These are phyloP conservation scores for Rhyacophila evoluta DNA, from an alignment of 2,888 invertebrate species.

Conservation along the genomic window DNA sequence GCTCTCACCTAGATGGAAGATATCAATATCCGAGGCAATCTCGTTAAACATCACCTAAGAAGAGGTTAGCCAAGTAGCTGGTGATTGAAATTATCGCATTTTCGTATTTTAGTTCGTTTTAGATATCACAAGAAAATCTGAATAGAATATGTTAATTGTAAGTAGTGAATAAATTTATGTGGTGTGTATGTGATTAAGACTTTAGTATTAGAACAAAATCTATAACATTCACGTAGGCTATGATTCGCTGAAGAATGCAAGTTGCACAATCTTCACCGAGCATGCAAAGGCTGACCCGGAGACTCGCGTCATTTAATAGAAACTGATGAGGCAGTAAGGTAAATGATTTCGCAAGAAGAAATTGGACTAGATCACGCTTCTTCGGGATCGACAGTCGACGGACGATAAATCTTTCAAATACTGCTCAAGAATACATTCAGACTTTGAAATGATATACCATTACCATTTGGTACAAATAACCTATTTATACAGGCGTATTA, in stretches of 20 bases:
- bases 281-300: not conserved
- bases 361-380: constrained; percentile 37
- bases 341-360: constrained; percentile 38
- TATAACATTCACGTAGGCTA: not conserved
- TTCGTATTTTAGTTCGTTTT: no score
- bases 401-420: not conserved
- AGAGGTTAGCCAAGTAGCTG: no score
- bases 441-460: not conserved
- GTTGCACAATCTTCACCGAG: not conserved
- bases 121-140: no score
- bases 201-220: not conserved
- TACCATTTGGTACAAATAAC: not conserved
- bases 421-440: not conserved
- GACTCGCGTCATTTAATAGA: constrained; percentile 5
- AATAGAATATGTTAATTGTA: no score
- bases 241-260: not conserved
- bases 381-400: not conserved
- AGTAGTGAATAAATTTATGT: no score
- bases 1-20: no score
- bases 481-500: not conserved
- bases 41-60: no score
- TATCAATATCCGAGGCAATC: no score
- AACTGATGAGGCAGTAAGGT: not conserved
- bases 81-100: no score
- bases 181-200: no score